Conservation (phyloP, 2,888 invertebrate genomes). For the Globia sparganii region DNA sequence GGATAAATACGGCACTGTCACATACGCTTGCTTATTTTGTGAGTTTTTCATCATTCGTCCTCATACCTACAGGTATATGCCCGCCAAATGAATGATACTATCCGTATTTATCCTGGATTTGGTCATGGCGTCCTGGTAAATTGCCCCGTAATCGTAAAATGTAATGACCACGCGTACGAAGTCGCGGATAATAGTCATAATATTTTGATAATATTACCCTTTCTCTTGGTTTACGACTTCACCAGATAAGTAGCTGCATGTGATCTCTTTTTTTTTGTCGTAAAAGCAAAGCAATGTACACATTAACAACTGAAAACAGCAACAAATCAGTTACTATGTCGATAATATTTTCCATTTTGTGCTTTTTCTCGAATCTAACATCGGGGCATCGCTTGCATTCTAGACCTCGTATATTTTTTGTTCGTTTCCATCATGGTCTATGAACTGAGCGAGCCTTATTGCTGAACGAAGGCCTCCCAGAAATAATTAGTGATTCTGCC, state of each 20-base stretch:
- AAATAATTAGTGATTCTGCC: no score
- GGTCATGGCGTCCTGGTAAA: slow-evolving; percentile 9
- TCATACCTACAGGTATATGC: background rate
- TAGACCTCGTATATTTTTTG: background rate
- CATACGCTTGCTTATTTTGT: background rate
- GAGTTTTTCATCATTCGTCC: background rate
- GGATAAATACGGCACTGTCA: background rate
- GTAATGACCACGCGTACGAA: slow-evolving; percentile 15
- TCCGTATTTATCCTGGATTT: slow-evolving; percentile 20
- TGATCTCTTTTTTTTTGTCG: slow-evolving; percentile 35
- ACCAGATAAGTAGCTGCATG: slow-evolving; percentile 52
- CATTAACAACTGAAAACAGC: slow-evolving; percentile 21
- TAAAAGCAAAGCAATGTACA: slow-evolving; percentile 23
- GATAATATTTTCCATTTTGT: background rate
- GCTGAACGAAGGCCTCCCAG: background rate
- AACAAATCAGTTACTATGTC: slow-evolving; percentile 16
- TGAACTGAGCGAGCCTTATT: background rate
- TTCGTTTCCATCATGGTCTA: background rate
- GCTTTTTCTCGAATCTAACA: slow-evolving; percentile 1
- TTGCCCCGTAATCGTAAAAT: slow-evolving; percentile 45
- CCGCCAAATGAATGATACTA: background rate
- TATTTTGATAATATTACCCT: slow-evolving; percentile 57
- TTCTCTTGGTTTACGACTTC: slow-evolving; percentile 52
- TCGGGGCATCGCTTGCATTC: background rate
- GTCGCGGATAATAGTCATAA: slow-evolving; percentile 44